Evolutionary conservation across 2,113 vertebrate genomes (phyloP).

Genomic region (Todiramphus saurophagus): DNA sequence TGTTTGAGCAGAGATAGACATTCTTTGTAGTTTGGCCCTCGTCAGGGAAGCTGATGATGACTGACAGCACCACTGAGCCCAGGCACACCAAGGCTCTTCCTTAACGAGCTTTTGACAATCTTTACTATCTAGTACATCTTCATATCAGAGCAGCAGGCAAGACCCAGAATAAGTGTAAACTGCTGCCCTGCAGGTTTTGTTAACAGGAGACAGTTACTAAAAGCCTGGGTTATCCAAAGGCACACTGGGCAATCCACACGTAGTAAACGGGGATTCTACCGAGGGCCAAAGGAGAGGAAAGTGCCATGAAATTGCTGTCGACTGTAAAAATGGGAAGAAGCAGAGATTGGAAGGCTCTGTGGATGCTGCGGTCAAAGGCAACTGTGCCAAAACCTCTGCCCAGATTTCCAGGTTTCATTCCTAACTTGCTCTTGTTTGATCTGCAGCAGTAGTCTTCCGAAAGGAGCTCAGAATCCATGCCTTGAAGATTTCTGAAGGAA

Average conservation of each 20-base stretch:
- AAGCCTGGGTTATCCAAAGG: neutral
- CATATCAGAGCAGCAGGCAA: neutral
- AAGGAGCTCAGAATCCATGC: neutral
- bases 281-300: neutral
- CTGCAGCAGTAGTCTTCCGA: neutral
- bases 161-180: neutral
- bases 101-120: neutral
- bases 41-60: neutral
- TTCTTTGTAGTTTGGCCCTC: neutral
- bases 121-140: neutral
- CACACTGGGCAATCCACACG: neutral
- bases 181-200: neutral
- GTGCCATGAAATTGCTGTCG: neutral
- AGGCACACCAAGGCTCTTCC: neutral
- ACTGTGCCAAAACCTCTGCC: neutral
- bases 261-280: neutral
- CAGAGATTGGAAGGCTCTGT: neutral
- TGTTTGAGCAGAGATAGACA: neutral
- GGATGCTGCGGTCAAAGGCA: neutral
- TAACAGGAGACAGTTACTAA: neutral
- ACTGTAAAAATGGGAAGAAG: neutral
- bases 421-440: neutral
- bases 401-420: neutral
- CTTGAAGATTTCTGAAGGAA: neutral
- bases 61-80: neutral